A percentile compares a stretch with the other conserved stretches of the same genome.
Conservation (phyloP, 2,113 vertebrate species). For the Odontesthes bonariensis region DNA sequence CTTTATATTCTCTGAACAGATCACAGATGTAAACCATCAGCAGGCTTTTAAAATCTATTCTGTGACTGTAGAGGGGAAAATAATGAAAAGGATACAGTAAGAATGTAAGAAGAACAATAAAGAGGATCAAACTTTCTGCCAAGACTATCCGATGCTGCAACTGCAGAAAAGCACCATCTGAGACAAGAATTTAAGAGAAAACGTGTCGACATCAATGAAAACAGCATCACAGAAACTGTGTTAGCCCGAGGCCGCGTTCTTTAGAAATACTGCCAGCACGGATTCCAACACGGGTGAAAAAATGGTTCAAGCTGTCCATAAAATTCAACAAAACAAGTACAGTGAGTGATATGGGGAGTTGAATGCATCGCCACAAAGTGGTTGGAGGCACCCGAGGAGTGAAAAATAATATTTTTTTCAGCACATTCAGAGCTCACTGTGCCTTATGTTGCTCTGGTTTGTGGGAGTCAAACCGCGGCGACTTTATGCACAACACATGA, state of each 20-base stretch:
- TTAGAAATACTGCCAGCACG: background rate
- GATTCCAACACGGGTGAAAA: background rate
- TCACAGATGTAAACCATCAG: too few relatives aligned
- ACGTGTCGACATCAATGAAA: background rate
- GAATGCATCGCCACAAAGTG: background rate
- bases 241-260: background rate
- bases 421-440: background rate
- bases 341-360: background rate
- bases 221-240: background rate
- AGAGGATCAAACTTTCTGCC: background rate
- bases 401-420: background rate
- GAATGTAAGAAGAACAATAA: background rate
- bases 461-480: conserved; percentile 7
- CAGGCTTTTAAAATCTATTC: too few relatives aligned
- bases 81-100: too few relatives aligned
- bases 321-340: too few relatives aligned
- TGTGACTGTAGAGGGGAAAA: too few relatives aligned
- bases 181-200: background rate
- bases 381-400: background rate
- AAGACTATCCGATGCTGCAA: background rate
- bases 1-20: too few relatives aligned
- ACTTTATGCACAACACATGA: conserved; percentile 4
- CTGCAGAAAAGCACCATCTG: background rate
- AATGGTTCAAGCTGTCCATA: background rate
- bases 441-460: background rate